A percentile compares a stretch with the other conserved stretches of the same genome.
Evolutionary conservation across 2,888 invertebrate genomes (phyloP).

Genomic region (Acanthosepion esculentum): DNA sequence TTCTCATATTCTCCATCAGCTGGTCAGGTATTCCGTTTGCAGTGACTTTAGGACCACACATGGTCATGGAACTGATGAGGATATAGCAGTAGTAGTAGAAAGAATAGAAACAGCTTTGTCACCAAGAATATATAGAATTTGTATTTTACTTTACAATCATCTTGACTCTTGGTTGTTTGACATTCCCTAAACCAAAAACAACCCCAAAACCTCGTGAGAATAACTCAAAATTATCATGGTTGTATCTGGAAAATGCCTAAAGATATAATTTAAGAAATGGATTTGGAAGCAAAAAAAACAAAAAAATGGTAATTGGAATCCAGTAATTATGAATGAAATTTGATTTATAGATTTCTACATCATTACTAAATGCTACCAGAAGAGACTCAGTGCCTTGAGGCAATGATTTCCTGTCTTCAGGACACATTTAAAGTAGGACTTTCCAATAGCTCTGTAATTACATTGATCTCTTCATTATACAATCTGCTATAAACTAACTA

Average conservation of each 20-base stretch:
- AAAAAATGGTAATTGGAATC: not conserved
- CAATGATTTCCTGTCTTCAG: conserved; percentile 4
- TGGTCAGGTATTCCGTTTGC: too few species aligned
- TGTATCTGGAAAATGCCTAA: not conserved
- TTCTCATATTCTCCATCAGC: too few species aligned
- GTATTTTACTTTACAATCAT: too few species aligned
- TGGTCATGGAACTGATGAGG: too few species aligned
- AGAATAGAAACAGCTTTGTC: too few species aligned
- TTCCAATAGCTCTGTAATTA: not conserved
- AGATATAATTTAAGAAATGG: not conserved
- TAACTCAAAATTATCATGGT: not conserved
- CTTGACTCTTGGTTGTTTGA: too few species aligned
- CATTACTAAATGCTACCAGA: not conserved
- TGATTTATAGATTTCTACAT: conserved; percentile 18
- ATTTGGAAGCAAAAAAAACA: not conserved
- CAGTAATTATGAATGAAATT: not conserved
- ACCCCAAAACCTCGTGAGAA: not conserved
- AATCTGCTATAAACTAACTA: not conserved
- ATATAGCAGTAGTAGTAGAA: too few species aligned
- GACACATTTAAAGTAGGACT: not conserved
- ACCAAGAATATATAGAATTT: too few species aligned
- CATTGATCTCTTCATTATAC: not conserved
- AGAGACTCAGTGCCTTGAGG: not conserved
- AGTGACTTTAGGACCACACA: too few species aligned
- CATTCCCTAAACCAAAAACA: not conserved